A percentile compares a stretch with the other conserved stretches of the same genome.
phyloP scores from a whole-genome alignment of 2,888 invertebrate species.

The Miltochrista miniata region DNA sequence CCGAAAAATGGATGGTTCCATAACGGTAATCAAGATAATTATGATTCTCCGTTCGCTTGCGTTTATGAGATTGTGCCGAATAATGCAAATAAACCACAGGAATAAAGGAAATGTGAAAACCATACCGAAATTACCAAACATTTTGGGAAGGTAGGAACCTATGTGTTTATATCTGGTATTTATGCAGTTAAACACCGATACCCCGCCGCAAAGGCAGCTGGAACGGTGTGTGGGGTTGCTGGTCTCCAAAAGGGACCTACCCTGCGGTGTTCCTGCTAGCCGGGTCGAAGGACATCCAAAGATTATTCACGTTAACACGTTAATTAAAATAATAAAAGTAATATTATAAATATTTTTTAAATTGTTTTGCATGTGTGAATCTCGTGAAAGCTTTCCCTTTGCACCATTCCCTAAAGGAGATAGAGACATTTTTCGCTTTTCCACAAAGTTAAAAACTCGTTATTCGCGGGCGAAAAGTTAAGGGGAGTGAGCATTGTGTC shows the following conservation, averaged over 20 bases:
- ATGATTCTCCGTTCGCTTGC: neutral
- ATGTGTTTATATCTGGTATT: too few relatives aligned
- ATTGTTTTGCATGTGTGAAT: neutral
- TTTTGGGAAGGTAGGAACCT: too few relatives aligned
- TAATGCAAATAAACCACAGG: neutral
- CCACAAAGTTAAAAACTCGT: conserved; percentile 84
- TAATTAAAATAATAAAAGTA: too few relatives aligned
- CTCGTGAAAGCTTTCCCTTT: conserved; percentile 27
- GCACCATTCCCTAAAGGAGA: conserved; percentile 53
- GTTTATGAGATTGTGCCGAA: neutral
- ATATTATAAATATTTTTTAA: neutral
- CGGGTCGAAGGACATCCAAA: too few relatives aligned
- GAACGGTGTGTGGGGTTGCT: too few relatives aligned
- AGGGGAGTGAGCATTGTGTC: conserved; percentile 73
- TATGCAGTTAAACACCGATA: too few relatives aligned
- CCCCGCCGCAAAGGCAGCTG: too few relatives aligned
- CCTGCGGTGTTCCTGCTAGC: too few relatives aligned
- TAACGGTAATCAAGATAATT: conserved; percentile 3
- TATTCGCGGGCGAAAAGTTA: conserved; percentile 78
- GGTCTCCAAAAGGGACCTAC: too few relatives aligned
- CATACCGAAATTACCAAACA: too few relatives aligned
- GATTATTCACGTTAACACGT: too few relatives aligned
- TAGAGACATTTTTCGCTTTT: conserved; percentile 81
- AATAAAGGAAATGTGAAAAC: neutral
- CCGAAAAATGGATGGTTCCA: conserved; percentile 1